Evolutionary conservation across 2,888 invertebrate genomes (phyloP).

Genomic region (Vannuccia rotundouncinata): DNA sequence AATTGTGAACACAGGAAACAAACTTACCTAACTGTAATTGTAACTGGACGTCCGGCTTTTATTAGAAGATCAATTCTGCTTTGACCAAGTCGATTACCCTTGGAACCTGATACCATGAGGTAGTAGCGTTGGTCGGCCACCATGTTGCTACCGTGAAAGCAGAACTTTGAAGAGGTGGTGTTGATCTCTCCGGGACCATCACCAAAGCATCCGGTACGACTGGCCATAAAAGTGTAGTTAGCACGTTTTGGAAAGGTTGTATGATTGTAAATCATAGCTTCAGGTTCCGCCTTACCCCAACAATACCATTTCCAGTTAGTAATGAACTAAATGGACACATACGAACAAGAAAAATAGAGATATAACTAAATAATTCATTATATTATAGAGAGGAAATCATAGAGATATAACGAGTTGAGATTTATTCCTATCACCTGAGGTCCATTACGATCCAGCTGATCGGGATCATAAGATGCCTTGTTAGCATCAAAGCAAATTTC

Average conservation of each 20-base stretch:
- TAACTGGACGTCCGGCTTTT: conserved; percentile 6
- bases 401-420: no score
- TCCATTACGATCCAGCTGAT: conserved; percentile 42
- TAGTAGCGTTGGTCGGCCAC: background rate
- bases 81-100: conserved; percentile 12
- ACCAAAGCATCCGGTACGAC: conserved; percentile 34
- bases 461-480: conserved; percentile 54
- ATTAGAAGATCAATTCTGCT: conserved; percentile 25
- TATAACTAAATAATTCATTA: background rate
- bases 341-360: background rate
- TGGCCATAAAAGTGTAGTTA: background rate
- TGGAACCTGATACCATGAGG: background rate
- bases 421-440: background rate
- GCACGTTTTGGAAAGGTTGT: conserved; percentile 13
- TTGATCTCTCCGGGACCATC: conserved; percentile 37
- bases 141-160: conserved; percentile 30
- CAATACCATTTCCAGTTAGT: conserved; percentile 34
- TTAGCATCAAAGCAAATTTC: conserved; percentile 47
- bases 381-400: background rate
- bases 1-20: no score
- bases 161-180: conserved; percentile 6
- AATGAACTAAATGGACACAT: conserved; percentile 22
- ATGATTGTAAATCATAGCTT: background rate
- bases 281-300: background rate
- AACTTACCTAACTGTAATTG: conserved; percentile 33